Evolutionary conservation across 2,888 invertebrate genomes (phyloP).

Genomic region (Mamestra brassicae): DNA sequence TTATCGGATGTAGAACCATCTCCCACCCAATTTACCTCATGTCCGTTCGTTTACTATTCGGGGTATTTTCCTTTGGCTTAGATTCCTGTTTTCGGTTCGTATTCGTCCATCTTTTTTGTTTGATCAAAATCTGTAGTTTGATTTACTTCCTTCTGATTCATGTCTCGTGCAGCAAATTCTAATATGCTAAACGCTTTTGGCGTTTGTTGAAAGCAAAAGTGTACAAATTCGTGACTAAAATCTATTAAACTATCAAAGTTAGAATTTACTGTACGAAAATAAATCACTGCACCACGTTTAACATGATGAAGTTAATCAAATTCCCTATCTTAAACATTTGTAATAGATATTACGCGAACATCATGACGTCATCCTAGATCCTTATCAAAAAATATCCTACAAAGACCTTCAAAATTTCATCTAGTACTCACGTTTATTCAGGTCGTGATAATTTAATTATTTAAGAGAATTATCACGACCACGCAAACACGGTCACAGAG

Average conservation of each 20-base stretch:
- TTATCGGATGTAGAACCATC: slow-evolving; percentile 17
- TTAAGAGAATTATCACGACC: slow-evolving; percentile 71
- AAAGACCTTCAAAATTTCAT: slow-evolving; percentile 64
- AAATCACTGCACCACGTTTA: slow-evolving; percentile 27
- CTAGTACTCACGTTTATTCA: slow-evolving; percentile 66
- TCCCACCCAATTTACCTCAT: slow-evolving; percentile 33
- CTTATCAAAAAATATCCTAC: slow-evolving; percentile 49
- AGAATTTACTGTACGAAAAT: slow-evolving; percentile 28
- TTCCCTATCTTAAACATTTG: slow-evolving; percentile 19
- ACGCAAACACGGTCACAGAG: slow-evolving; percentile 67
- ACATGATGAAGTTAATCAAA: slow-evolving; percentile 20
- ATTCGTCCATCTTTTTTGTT: not conserved
- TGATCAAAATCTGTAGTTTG: not conserved
- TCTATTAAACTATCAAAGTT: slow-evolving; percentile 30
- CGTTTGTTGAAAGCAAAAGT: slow-evolving; percentile 32
- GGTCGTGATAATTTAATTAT: slow-evolving; percentile 74
- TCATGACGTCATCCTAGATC: slow-evolving; percentile 45
- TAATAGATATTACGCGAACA: slow-evolving; percentile 33
- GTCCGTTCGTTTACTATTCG: slow-evolving; percentile 14
- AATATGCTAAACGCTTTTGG: slow-evolving; percentile 5
- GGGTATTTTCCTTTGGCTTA: slow-evolving; percentile 10
- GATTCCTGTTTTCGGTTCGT: not conserved
- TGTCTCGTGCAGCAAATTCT: not conserved
- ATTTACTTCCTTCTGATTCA: slow-evolving; percentile 12
- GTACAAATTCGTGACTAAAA: slow-evolving; percentile 47